Evolutionary conservation across 2,113 vertebrate genomes (phyloP), one percentile per base, ranked within the genome.

Genomic region (Oceanites oceanicus): DNA sequence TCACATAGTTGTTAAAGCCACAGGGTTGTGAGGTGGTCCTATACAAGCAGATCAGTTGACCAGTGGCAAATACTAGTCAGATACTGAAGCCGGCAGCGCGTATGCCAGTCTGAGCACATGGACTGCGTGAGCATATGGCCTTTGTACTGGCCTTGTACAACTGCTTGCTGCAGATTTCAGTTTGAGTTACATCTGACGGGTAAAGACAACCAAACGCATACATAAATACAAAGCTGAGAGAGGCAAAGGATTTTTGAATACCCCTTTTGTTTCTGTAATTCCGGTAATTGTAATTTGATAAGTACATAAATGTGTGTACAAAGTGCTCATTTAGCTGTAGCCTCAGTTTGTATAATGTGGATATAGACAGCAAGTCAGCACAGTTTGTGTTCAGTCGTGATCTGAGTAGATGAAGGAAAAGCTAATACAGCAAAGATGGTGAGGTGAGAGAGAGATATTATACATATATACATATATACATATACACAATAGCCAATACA

Each of bases 41-140:
- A 4, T 49, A 27, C 9, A 45, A 70, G 23, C 1, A 81, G n/a
- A 36, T 45, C 12, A 25, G 2, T 15, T n/a, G 15, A n/a, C 44
- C 7, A 16, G 34, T 11, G 25, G 4, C 25, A 78, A 59, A 50
- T n/a, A 15, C 40, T 65, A 56, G 38, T 38, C 59, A 52, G 59
- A 30, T 42, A n/a, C 30, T 21, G 32, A 58, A 67, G 34, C 12
- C 2, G 1, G 16, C 42, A 62, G 22, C 1, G 1, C 0, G 1
- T 44, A 12, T 20, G 3, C 30, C 55, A n/a, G 30, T 22, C 38
- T 59, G 23, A 84, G 62, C 26, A 30, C 34, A 12, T 7, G 47
- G 42, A 19, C 13, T 17, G 30, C 12, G 40, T 2, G 16, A 65
- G 13, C 13, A 2, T 11, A 7, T 2, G 8, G 49, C 40, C 44